Conservation (phyloP, 1,140 invertebrate species). For the Cydia fagiglandana region DNA sequence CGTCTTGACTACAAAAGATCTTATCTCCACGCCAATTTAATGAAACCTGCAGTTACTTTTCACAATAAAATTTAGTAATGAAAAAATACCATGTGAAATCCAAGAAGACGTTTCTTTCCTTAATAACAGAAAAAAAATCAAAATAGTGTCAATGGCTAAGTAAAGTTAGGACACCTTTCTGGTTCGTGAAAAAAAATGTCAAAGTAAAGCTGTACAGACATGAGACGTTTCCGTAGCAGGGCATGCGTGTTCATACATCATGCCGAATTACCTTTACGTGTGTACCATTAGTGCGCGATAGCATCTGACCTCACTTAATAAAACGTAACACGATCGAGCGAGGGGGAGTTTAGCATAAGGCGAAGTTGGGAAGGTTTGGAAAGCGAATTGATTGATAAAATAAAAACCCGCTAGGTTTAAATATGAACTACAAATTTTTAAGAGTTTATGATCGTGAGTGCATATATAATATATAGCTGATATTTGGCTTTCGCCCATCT, state of each 20-base stretch:
- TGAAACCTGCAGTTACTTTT: not conserved
- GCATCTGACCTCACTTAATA: slow-evolving; percentile 38
- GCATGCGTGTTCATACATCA: slow-evolving; percentile 41
- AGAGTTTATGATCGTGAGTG: too few relatives aligned
- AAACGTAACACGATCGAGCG: slow-evolving; percentile 20
- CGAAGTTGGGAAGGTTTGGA: not conserved
- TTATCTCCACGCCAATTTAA: not conserved
- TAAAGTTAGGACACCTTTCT: not conserved
- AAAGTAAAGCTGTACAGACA: not conserved
- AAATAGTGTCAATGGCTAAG: too few relatives aligned
- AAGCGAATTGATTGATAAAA: not conserved
- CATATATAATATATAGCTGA: too few relatives aligned
- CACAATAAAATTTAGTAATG: not conserved
- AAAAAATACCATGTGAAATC: not conserved
- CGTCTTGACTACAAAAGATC: not conserved
- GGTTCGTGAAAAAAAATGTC: not conserved
- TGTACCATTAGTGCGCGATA: slow-evolving; percentile 40
- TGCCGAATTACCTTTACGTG: slow-evolving; percentile 41
- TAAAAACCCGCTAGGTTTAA: not conserved
- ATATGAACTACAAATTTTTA: too few relatives aligned
- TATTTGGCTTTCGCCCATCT: too few relatives aligned
- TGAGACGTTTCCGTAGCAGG: slow-evolving; percentile 33
- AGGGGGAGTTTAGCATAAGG: not conserved
- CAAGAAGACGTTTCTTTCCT: not conserved
- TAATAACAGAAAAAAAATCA: too few relatives aligned